Conservation (phyloP, 2,113 vertebrate genomes). For the Arizona elegans region DNA sequence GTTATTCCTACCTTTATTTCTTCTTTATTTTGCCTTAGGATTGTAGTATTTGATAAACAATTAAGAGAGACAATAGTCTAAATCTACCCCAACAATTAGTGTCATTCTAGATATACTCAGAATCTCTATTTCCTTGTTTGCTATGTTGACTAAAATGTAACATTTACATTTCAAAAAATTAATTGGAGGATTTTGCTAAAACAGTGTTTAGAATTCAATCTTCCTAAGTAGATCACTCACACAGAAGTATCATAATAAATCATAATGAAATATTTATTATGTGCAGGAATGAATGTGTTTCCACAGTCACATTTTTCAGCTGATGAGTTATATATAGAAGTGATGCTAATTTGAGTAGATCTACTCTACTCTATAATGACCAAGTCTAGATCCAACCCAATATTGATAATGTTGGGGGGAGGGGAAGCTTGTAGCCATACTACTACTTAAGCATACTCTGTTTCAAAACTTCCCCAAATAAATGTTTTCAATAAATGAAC, state of each 20-base stretch:
- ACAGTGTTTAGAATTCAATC: background rate
- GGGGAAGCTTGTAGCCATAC: background rate
- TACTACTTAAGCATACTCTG: background rate
- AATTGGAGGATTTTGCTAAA: background rate
- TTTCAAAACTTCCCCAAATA: background rate
- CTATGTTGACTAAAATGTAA: background rate
- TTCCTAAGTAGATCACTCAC: background rate
- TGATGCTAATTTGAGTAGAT: background rate
- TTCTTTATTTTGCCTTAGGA: background rate
- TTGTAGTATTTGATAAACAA: background rate
- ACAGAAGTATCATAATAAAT: background rate
- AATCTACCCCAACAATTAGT: background rate
- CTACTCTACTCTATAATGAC: background rate
- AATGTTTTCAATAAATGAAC: background rate
- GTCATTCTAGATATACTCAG: background rate
- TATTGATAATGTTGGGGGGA: background rate
- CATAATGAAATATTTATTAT: background rate
- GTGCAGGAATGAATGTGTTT: background rate
- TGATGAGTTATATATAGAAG: background rate
- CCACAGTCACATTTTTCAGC: background rate
- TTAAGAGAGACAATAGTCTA: background rate
- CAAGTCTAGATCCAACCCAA: background rate
- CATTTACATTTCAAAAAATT: background rate
- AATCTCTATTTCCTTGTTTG: background rate
- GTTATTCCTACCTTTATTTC: no score